Conservation (phyloP, 92 coral and sea anemone genomes). For the Paramuricea clavata region DNA sequence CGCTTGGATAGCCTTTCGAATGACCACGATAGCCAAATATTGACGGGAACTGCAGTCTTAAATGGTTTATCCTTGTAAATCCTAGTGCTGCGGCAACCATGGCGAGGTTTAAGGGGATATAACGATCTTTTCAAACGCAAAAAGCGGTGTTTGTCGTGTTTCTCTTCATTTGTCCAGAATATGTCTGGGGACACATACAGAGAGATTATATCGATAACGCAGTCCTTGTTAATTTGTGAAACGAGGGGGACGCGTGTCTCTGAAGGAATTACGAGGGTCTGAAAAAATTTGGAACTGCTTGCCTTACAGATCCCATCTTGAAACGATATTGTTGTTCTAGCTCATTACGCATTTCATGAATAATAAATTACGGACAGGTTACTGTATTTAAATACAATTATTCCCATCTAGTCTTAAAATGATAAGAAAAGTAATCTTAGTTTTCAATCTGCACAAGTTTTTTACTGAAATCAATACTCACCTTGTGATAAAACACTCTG, state of each 20-base stretch:
- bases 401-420: not conserved
- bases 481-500: too few species aligned
- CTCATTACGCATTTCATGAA: slow-evolving; percentile 24
- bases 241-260: not conserved
- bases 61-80: not conserved
- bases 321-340: not conserved
- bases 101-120: not conserved
- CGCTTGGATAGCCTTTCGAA: not conserved
- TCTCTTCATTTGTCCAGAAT: not conserved
- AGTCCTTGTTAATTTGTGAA: not conserved
- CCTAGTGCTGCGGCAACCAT: not conserved
- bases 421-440: not conserved
- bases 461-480: not conserved
- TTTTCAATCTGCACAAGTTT: not conserved
- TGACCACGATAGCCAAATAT: not conserved
- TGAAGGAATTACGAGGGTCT: not conserved
- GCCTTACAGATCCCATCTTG: not conserved
- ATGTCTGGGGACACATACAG: not conserved
- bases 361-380: slow-evolving; percentile 25
- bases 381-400: slow-evolving; percentile 20
- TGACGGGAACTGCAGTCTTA: not conserved
- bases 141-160: not conserved
- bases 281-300: too few species aligned
- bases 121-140: not conserved
- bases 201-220: not conserved